Percentiles rank a stretch among this genome's conserved stretches.
Conservation (phyloP, 2,888 invertebrate genomes). For the Hyposoter didymator region DNA sequence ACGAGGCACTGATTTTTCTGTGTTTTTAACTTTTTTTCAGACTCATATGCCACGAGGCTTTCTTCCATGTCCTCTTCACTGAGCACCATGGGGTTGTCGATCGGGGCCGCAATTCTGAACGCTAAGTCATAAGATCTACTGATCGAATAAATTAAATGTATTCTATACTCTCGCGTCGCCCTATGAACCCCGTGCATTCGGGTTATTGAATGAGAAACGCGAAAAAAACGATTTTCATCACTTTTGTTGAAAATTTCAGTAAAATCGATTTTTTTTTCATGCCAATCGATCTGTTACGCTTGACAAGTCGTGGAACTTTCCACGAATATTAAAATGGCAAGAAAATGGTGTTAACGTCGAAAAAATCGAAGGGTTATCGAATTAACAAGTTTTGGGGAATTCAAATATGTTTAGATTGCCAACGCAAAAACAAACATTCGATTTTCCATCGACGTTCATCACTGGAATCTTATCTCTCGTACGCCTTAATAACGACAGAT, state of each 20-base stretch:
- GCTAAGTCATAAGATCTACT: neutral
- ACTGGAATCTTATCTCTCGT: neutral
- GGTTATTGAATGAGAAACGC: neutral
- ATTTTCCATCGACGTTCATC: neutral
- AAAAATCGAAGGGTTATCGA: neutral
- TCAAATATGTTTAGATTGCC: neutral
- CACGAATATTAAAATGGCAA: neutral
- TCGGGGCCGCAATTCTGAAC: neutral
- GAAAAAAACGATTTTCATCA: too few species aligned
- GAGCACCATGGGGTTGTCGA: neutral
- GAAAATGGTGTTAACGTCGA: neutral
- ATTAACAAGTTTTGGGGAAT: neutral
- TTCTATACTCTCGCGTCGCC: neutral
- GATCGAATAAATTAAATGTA: neutral
- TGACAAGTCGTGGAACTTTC: too few species aligned
- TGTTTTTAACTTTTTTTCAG: neutral
- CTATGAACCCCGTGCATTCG: neutral
- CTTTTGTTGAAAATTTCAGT: too few species aligned
- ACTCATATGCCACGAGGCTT: neutral
- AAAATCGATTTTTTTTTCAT: too few species aligned
- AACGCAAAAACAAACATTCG: neutral
- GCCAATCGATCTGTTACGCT: too few species aligned
- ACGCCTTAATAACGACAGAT: neutral
- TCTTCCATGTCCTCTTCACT: neutral
- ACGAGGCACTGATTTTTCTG: neutral